Conservation (phyloP, 2,113 vertebrate species). For the Lasiurus borealis region DNA sequence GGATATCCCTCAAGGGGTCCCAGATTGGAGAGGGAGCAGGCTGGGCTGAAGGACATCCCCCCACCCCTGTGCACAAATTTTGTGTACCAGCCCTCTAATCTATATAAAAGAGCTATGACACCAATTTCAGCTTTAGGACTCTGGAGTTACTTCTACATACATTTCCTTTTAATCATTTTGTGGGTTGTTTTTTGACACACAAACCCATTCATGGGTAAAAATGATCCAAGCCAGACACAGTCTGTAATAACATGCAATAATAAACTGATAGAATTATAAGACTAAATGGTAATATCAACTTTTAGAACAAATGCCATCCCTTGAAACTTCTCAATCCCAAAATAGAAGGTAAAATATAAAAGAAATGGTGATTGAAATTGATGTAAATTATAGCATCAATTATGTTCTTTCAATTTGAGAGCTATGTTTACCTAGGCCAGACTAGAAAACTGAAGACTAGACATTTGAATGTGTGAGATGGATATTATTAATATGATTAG, state of each 20-base stretch:
- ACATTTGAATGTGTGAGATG: background rate
- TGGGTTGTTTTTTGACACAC: background rate
- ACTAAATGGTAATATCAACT: slow-evolving; percentile 5
- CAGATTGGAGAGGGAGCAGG: too few species aligned
- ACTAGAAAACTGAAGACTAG: background rate
- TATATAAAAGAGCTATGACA: background rate
- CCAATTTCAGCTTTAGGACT: slow-evolving; percentile 7
- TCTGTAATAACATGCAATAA: background rate
- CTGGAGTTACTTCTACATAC: background rate
- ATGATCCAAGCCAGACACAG: background rate
- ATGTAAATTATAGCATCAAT: background rate
- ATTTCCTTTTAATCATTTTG: background rate
- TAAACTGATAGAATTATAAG: background rate
- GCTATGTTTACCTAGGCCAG: background rate
- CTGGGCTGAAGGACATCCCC: too few species aligned
- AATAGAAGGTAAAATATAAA: background rate
- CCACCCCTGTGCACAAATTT: too few species aligned
- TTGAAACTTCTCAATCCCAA: background rate
- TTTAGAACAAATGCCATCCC: background rate
- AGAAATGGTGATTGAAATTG: background rate
- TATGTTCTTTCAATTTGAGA: background rate
- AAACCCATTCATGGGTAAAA: background rate
- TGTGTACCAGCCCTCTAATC: background rate
- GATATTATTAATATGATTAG: slow-evolving; percentile 27
- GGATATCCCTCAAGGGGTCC: too few species aligned